Evolutionary conservation across 2,888 invertebrate genomes (phyloP), one percentile per base, ranked within the genome.

Genomic region (Eupithecia inturbata): DNA sequence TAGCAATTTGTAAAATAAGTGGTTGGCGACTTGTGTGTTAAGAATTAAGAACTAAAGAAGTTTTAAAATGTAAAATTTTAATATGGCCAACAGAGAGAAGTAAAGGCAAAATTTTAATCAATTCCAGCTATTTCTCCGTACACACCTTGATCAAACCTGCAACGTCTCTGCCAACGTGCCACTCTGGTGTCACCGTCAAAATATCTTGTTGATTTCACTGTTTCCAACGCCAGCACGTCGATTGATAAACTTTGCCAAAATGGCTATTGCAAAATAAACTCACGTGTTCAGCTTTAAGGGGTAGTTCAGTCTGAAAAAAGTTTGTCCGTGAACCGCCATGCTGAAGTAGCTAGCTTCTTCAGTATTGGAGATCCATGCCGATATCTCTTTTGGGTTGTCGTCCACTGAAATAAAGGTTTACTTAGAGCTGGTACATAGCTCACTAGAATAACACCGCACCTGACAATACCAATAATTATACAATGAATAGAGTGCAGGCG

Each of bases 311-410:
- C 97, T 95, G 94, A 96, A 98, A 89, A 97, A 96, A 77, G 97
- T 97, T 87, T 98, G 97, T 39, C 97, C 97, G 85, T 97, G 97
- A 64, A 98, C 96, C 67, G 97, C 96, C 95, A 98, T 94, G 89
- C 97, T 97, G 92, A 96, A 96, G 91, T 97, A 98, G 85, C 97
- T 97, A 69, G 97, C 97, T 81, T 97, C 96, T 69, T 96, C 95
- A 0, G 97, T 96, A 91, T 98, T 98, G 0, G 97, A 96, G 78
- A 98, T 96, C 97, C 97, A 97, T 19, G 97, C 95, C 74, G 96
- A 96, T 81, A 98, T 96, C 78, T 97, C 97, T 79, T 96, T 96
- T 0, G 96, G 96, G 81, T 96, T 96, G 78, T 96, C 96, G 73
- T 95, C 96, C 78, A 96, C 97, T 97, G 93, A 91, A 81, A 81